Evolutionary conservation across 1,140 invertebrate species (phyloP).

Genomic region (Varroa destructor): DNA sequence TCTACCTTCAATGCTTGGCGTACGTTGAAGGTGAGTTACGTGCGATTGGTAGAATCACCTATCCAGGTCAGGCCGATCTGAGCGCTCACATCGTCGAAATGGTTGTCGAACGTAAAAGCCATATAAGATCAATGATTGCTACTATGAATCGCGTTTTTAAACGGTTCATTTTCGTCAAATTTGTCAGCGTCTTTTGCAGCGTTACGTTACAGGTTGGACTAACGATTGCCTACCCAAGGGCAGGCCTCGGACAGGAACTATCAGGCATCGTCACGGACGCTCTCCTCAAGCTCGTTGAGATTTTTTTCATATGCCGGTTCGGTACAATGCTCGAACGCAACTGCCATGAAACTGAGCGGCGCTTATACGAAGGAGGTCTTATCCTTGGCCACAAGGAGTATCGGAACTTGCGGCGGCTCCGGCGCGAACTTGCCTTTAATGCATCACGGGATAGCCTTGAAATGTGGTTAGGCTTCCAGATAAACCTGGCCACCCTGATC

Average conservation of each 20-base stretch:
- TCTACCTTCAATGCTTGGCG: slow-evolving; percentile 6
- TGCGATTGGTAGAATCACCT: background rate
- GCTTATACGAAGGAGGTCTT: background rate
- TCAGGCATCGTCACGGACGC: background rate
- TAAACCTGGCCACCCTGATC: slow-evolving; percentile 6
- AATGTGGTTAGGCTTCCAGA: slow-evolving; percentile 5
- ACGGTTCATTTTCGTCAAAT: slow-evolving; percentile 16
- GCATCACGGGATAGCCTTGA: background rate
- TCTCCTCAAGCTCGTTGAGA: slow-evolving; percentile 1
- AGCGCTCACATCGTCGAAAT: background rate
- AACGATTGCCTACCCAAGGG: background rate
- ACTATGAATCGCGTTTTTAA: slow-evolving; percentile 1
- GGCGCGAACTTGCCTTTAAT: slow-evolving; percentile 17
- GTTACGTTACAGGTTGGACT: slow-evolving; percentile 17
- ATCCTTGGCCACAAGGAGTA: background rate
- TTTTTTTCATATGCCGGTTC: background rate
- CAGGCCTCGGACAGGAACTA: background rate
- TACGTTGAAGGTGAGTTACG: background rate
- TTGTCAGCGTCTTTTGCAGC: slow-evolving; percentile 19
- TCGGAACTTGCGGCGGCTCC: background rate
- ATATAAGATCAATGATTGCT: background rate
- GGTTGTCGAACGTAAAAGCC: background rate
- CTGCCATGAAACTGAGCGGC: slow-evolving; percentile 14
- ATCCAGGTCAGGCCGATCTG: background rate
- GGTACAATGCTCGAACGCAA: slow-evolving; percentile 1